These are phyloP conservation scores for Eidolon dupreanum DNA, from an alignment of 2,797 vertebrate genomes.

Conservation along the genomic window DNA sequence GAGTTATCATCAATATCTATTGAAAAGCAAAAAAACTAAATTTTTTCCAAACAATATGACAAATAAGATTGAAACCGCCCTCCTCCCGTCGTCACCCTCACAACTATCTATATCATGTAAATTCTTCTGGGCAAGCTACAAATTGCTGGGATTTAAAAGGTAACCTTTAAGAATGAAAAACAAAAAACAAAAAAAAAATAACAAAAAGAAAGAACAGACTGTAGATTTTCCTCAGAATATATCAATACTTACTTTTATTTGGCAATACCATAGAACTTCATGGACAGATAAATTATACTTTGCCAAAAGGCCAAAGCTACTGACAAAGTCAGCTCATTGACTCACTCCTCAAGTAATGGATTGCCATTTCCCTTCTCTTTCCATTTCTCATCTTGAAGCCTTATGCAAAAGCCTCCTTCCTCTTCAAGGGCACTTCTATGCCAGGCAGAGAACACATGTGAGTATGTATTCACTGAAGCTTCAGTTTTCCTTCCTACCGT, in stretches of 20 bases:
- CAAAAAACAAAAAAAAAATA: not conserved
- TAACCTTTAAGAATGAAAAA: constrained; percentile 49
- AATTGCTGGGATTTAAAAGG: constrained; percentile 49
- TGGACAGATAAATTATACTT: constrained; percentile 30
- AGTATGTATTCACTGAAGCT: constrained; percentile 21
- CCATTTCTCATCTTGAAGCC: constrained; percentile 47
- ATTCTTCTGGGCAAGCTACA: constrained; percentile 3
- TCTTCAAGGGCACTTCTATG: constrained; percentile 52
- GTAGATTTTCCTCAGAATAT: constrained; percentile 9
- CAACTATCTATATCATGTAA: not conserved
- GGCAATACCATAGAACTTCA: constrained; percentile 54
- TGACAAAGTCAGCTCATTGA: constrained; percentile 41
- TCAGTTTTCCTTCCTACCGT: constrained; percentile 44
- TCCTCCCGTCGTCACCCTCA: not conserved
- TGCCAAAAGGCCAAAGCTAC: constrained; percentile 58
- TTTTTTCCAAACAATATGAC: constrained; percentile 30
- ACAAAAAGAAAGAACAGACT: constrained; percentile 4
- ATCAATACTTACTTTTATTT: constrained; percentile 59
- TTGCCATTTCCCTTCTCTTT: constrained; percentile 61
- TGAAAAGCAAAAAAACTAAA: constrained; percentile 16
- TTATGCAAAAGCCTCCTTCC: constrained; percentile 57
- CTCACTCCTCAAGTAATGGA: constrained; percentile 39
- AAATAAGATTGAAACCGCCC: not conserved
- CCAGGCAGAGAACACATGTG: constrained; percentile 52
- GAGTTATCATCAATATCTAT: not conserved